Evolutionary conservation across 2,113 vertebrate species (phyloP), one percentile per base, ranked within the genome.

Genomic region (Bagarius yarrelli): DNA sequence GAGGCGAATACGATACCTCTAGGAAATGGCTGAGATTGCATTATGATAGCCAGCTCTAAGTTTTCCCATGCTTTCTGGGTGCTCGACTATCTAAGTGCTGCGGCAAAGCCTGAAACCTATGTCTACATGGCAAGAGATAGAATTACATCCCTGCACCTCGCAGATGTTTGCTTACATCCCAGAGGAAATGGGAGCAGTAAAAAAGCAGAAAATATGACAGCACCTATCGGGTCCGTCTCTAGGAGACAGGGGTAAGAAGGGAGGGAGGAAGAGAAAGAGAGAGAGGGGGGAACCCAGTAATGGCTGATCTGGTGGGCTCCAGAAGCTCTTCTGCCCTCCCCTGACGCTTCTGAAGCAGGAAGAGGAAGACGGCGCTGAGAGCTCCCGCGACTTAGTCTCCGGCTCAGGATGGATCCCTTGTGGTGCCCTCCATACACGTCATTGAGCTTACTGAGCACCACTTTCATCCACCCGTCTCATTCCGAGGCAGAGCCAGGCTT

Each of bases 221-320:
- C 86, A 66, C 87, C 83, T 78, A 40, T 64, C 36, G 80, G 83
- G 72, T 87, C 85, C 85, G 90, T 93, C 89, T 91, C 91, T 75
- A 90, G 87, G 91, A 91, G 84, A 93, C 87, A 64, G 78, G 52
- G 80, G 74, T 79, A 64, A 44, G 80, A 82, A 78, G 78, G 81
- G 80, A 83, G 84, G 80, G 50, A 32, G 84, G 80, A 27, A 32
- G 8, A 3, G 19, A 32, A 21, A 55, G 30, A 60, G 59, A 80
- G 71, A 75, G 78, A 81, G 81, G 80, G 85, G 83, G 73, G 40
- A 40, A 79, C 86, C 87, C 57, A 86, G 89, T 88, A 89, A 83
- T 75, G 81, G 64, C 88, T 86, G 75, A 81, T 86, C 89, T 88
- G 84, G 80, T 83, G 82, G 82, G 80, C 84, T 83, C 81, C 84